phyloP scores from a whole-genome alignment of 1,140 invertebrate species.

The Hormaphis cornu region DNA sequence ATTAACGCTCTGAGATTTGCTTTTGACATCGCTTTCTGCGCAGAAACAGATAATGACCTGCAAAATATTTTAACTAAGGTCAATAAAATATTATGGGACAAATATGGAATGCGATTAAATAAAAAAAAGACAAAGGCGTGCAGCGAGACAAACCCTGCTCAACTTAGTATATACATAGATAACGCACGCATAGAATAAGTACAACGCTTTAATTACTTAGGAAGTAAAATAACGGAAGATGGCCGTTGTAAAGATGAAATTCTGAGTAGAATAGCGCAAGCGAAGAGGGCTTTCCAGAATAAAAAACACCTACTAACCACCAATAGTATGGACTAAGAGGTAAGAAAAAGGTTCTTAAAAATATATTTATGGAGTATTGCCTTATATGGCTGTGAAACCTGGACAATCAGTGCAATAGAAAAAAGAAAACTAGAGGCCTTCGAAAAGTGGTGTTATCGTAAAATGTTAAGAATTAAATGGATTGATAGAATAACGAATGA shows the following conservation, averaged over 20 bases:
- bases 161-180: neutral
- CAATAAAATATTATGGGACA: neutral
- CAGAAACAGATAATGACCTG: neutral
- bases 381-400: conserved; percentile 7
- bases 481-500: conserved; percentile 12
- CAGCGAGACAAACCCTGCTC: neutral
- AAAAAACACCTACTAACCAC: neutral
- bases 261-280: neutral
- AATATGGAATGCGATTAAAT: neutral
- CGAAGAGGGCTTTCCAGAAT: neutral
- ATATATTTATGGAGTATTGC: neutral
- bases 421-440: conserved; percentile 12
- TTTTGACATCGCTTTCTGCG: neutral
- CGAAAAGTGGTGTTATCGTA: conserved; percentile 27
- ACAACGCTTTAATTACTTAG: neutral
- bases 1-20: neutral
- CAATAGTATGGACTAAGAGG: neutral
- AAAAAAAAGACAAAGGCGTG: neutral
- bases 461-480: conserved; percentile 27
- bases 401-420: neutral
- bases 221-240: neutral
- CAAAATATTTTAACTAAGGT: neutral
- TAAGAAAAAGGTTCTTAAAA: neutral
- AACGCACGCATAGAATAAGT: neutral
- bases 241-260: neutral